Base-by-base conservation (phyloP, 2,797 vertebrate genomes). In the Intellagama lesueurii region DNA sequence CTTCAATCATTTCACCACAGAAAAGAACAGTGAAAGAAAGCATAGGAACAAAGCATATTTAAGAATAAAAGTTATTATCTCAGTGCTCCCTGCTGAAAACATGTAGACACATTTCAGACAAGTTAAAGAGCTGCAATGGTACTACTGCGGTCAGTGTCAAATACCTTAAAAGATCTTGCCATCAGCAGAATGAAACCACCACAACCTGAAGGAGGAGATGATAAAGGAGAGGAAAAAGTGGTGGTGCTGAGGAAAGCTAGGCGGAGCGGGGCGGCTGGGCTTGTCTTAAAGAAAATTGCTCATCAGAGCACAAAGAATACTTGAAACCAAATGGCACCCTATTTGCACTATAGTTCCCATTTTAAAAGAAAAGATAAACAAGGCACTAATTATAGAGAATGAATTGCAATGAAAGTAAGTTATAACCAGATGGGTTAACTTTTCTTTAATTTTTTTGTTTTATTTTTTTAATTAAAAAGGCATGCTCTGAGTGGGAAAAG, bases 261-360 rank as follows among this genome's bases (percentile, higher is more conserved):
- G 94, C 90, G 19, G 60, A 32, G 76, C 40, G 7, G 6, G 64
- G 64, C 83, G 87, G 93, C 91, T 95, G 94, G 95, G 94, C 93
- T 95, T 95, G 93, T 96, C 92, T 96, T 96, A 96, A 96, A 96
- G 93, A 93, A 97, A 97, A 97, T 97, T 96, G 96, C 95, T 97
- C 96, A 95, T 97, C 96, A 95, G 78, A 94, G 92, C 94, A 97
- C 95, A 97, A 97, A 96, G 96, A 96, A 91, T 95, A 96, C 96
- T 97, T 92, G 94, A 97, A 97, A 96, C 91, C 83, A 97, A 97
- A 97, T 96, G 97, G 95, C 95, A 95, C 94, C 94, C 87, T 95
- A 97, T 97, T 97, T 97, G 96, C 96, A 97, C 97, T 97, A 97
- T 97, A 95, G 95, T 96, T 95, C 90, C 92, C 90, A 95, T 92